phyloP scores from a whole-genome alignment of 2,888 invertebrate genomes.

The Aleiodes alternator region DNA sequence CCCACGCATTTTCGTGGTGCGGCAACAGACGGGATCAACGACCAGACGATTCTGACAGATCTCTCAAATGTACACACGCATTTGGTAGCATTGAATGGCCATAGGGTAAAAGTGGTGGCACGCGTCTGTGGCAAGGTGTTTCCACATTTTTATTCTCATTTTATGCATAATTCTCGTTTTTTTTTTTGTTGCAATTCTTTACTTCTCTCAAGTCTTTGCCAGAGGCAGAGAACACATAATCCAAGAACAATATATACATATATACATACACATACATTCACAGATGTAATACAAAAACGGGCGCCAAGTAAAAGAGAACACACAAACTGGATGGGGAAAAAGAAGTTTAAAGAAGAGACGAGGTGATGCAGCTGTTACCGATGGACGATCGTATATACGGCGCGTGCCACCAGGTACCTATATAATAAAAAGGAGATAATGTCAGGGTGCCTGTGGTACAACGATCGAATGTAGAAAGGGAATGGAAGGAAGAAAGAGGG shows the following conservation, averaged over 20 bases:
- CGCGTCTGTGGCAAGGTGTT: conserved; percentile 52
- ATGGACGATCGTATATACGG: conserved; percentile 65
- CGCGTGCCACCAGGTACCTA: conserved; percentile 75
- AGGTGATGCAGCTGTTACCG: conserved; percentile 69
- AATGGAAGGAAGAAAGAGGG: neutral
- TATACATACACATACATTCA: conserved; percentile 27
- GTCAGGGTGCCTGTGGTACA: conserved; percentile 68
- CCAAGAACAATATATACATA: conserved; percentile 10
- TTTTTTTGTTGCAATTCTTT: conserved; percentile 18
- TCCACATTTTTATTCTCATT: conserved; percentile 43
- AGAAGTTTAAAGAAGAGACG: conserved; percentile 33
- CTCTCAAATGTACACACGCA: conserved; percentile 25
- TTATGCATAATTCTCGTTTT: conserved; percentile 20
- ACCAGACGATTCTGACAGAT: conserved; percentile 42
- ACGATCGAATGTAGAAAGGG: conserved; percentile 10
- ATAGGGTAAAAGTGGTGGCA: conserved; percentile 47
- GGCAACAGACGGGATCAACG: conserved; percentile 40
- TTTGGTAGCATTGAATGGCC: conserved; percentile 39
- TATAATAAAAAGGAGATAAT: conserved; percentile 67
- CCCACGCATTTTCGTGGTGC: conserved; percentile 4
- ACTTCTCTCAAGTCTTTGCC: conserved; percentile 1
- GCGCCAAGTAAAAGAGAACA: conserved; percentile 35
- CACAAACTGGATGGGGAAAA: conserved; percentile 28
- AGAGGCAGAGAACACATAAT: neutral
- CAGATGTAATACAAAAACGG: conserved; percentile 51